Evolutionary conservation across 2,888 invertebrate species (phyloP).

Genomic region (Adineta ricciae): DNA sequence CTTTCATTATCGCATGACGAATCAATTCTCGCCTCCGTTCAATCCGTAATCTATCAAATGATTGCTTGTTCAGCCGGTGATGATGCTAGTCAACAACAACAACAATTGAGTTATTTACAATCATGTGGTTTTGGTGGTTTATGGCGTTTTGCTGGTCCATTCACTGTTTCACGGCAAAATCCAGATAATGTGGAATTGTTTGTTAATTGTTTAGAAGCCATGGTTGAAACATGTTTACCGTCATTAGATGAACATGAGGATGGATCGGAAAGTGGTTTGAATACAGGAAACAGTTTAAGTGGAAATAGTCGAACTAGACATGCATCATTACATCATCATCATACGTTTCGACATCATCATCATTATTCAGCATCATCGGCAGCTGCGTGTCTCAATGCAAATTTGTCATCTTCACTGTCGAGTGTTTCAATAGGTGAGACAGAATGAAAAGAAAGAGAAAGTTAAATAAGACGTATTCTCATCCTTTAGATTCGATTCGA

Average conservation of each 20-base stretch:
- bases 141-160: constrained; percentile 95
- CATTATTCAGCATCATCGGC: background rate
- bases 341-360: background rate
- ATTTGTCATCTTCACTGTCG: background rate
- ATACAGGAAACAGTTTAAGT: background rate
- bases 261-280: constrained; percentile 38
- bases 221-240: constrained; percentile 90
- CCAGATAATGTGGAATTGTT: constrained; percentile 81
- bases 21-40: constrained; percentile 81
- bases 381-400: constrained; percentile 7
- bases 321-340: background rate
- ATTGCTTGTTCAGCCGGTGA: constrained; percentile 72
- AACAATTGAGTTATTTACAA: constrained; percentile 85
- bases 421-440: background rate
- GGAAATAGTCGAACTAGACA: background rate
- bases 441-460: no score
- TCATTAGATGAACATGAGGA: constrained; percentile 37
- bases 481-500: constrained; percentile 19
- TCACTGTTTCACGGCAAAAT: constrained; percentile 65
- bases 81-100: constrained; percentile 60
- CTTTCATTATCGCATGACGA: constrained; percentile 84
- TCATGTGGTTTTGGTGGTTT: constrained; percentile 78
- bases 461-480: no score
- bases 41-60: constrained; percentile 93
- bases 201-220: constrained; percentile 87